Percentiles rank a stretch among this genome's conserved stretches.
These are phyloP conservation scores for Malurus leucopterus DNA, from an alignment of 2,797 vertebrate species.

Conservation along the genomic window DNA sequence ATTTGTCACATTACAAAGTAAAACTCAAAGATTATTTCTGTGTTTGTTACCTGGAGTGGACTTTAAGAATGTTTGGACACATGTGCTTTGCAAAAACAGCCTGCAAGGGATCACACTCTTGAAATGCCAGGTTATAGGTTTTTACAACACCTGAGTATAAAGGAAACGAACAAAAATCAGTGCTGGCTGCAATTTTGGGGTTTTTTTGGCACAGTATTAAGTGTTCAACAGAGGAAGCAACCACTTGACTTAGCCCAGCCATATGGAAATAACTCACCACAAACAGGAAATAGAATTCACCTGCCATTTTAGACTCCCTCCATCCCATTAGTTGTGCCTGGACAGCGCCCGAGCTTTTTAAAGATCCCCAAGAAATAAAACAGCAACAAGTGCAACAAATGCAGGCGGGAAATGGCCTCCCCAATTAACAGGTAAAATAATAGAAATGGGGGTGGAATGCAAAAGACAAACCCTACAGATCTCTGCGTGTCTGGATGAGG, in stretches of 20 bases:
- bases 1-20: neutral
- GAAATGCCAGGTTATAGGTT: constrained; percentile 86
- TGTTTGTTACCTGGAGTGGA: constrained; percentile 83
- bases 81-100: constrained; percentile 83
- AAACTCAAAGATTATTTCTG: neutral
- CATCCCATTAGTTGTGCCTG: neutral
- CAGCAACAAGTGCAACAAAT: neutral
- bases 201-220: neutral
- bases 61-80: constrained; percentile 83
- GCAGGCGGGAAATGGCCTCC: neutral
- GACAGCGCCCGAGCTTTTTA: neutral
- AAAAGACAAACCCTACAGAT: neutral
- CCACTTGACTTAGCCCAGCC: neutral
- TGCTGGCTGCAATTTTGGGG: neutral
- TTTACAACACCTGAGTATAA: constrained; percentile 84
- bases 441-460: neutral
- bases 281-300: neutral
- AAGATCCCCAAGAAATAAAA: neutral
- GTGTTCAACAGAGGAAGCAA: neutral
- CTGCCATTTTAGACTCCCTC: neutral
- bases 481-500: neutral
- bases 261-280: neutral
- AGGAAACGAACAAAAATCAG: constrained; percentile 23
- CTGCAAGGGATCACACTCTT: constrained; percentile 87
- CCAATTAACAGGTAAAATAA: neutral